These are phyloP conservation scores for Nycteola revayana DNA, from an alignment of 2,888 invertebrate species.

Conservation along the genomic window DNA sequence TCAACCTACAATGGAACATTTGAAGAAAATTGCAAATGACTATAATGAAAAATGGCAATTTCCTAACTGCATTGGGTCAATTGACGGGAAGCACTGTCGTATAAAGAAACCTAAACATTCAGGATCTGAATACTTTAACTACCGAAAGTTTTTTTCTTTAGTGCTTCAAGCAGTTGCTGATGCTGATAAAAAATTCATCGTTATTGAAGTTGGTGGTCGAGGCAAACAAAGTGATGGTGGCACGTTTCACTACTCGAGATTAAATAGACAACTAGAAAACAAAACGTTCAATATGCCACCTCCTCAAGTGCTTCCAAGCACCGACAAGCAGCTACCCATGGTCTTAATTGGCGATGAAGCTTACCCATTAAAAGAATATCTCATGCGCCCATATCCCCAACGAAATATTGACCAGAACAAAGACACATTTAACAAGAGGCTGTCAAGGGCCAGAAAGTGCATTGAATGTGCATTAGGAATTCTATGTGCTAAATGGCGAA, in stretches of 20 bases:
- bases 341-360: slow-evolving; percentile 29
- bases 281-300: slow-evolving; percentile 14
- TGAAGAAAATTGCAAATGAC: slow-evolving; percentile 9
- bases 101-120: slow-evolving; percentile 14
- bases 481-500: slow-evolving; percentile 32
- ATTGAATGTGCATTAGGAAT: slow-evolving; percentile 31
- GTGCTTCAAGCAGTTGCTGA: slow-evolving; percentile 21
- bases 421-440: slow-evolving; percentile 19
- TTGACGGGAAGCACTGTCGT: slow-evolving; percentile 12
- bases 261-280: slow-evolving; percentile 17
- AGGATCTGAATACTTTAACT: slow-evolving; percentile 18
- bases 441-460: slow-evolving; percentile 19
- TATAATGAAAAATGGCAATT: slow-evolving; percentile 16
- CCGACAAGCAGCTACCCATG: slow-evolving; percentile 16
- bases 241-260: slow-evolving; percentile 19
- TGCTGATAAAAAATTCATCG: slow-evolving; percentile 19
- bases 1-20: slow-evolving; percentile 8
- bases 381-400: slow-evolving; percentile 24
- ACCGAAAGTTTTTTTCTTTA: slow-evolving; percentile 19
- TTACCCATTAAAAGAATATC: slow-evolving; percentile 22
- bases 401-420: slow-evolving; percentile 5
- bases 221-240: slow-evolving; percentile 23
- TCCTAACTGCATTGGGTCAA: slow-evolving; percentile 14
- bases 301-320: slow-evolving; percentile 16
- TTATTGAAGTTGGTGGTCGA: slow-evolving; percentile 21